Conservation (phyloP, 2,113 vertebrate genomes). For the Nyctibius bracteatus region DNA sequence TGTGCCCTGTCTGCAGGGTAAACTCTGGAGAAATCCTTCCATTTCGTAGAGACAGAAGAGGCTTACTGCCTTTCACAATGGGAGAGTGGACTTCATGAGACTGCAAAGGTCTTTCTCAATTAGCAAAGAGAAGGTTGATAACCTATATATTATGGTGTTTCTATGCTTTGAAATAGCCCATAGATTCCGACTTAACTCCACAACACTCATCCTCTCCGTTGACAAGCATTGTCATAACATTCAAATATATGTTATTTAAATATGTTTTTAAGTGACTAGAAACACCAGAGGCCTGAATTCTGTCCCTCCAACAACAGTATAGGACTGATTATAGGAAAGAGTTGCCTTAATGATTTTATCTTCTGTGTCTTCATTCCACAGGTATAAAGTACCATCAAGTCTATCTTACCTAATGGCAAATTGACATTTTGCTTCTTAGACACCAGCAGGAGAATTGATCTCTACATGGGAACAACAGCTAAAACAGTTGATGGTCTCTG, state of each 20-base stretch:
- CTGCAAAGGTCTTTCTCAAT: background rate
- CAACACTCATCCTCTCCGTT: background rate
- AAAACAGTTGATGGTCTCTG: background rate
- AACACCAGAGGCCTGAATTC: background rate
- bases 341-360: background rate
- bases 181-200: background rate
- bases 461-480: background rate
- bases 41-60: background rate
- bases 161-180: background rate
- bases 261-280: background rate
- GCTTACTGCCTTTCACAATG: background rate
- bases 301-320: background rate
- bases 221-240: background rate
- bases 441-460: background rate
- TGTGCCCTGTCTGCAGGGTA: accelerated
- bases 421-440: background rate
- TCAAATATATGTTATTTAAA: background rate
- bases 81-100: background rate
- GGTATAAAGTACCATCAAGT: background rate
- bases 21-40: background rate
- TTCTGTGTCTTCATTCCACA: background rate
- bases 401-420: background rate
- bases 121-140: background rate
- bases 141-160: background rate
- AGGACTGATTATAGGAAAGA: background rate